Evolutionary conservation across 2,888 invertebrate genomes (phyloP).

Genomic region (Bombylius discolor): DNA sequence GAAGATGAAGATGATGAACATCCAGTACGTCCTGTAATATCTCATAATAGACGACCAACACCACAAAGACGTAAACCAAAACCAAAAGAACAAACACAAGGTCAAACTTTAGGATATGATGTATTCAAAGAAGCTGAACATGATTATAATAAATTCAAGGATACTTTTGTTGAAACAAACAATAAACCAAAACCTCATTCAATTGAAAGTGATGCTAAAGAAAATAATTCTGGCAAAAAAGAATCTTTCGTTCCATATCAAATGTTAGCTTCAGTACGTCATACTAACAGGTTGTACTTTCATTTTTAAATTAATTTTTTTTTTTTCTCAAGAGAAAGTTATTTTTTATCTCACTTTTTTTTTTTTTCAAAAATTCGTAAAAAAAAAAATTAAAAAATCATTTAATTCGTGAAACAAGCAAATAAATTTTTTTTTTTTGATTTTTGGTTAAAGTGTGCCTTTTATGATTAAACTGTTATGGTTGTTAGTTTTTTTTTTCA

Average conservation of each 20-base stretch:
- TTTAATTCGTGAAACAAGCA: too few species aligned
- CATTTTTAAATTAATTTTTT: too few species aligned
- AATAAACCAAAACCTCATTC: slow-evolving; percentile 17
- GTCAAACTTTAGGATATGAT: slow-evolving; percentile 4
- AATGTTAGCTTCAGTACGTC: slow-evolving; percentile 55
- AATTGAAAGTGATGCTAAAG: background rate
- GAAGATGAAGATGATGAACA: slow-evolving; percentile 40
- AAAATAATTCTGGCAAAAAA: slow-evolving; percentile 19
- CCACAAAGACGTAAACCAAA: background rate
- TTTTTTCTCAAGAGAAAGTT: too few species aligned
- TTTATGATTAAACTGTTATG: too few species aligned
- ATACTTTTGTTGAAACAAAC: slow-evolving; percentile 24
- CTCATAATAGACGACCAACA: background rate
- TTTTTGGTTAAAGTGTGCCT: too few species aligned
- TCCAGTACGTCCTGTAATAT: slow-evolving; percentile 30
- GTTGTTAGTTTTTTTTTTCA: too few species aligned
- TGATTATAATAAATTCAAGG: slow-evolving; percentile 2
- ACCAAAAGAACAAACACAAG: background rate
- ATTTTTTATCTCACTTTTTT: too few species aligned
- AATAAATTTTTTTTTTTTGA: too few species aligned
- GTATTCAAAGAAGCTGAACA: slow-evolving; percentile 2
- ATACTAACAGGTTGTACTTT: background rate
- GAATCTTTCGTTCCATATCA: slow-evolving; percentile 47
- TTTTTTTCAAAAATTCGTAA: too few species aligned
- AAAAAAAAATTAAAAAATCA: too few species aligned